Evolutionary conservation across 2,888 invertebrate genomes (phyloP).

Genomic region (Sipha maydis): DNA sequence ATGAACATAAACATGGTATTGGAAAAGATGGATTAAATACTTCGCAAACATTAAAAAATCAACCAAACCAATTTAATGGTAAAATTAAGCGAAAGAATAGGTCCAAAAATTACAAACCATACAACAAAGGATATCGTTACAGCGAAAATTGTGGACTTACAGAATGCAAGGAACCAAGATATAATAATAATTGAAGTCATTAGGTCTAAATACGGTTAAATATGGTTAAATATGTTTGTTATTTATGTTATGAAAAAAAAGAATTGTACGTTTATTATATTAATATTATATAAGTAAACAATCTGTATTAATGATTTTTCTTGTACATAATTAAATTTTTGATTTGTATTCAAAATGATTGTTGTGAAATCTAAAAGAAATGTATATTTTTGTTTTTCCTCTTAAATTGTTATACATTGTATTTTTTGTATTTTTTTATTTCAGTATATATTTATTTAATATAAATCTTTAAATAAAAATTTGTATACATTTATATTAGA

Average conservation of each 20-base stretch:
- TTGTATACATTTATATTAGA: too few relatives aligned
- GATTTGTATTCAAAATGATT: background rate
- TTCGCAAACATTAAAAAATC: slow-evolving; percentile 43
- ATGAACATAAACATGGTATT: slow-evolving; percentile 8
- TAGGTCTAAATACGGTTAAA: slow-evolving; percentile 48
- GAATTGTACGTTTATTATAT: background rate
- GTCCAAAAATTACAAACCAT: slow-evolving; percentile 31
- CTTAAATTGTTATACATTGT: too few relatives aligned
- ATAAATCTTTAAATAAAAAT: too few relatives aligned
- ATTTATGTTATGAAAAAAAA: background rate
- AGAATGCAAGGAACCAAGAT: slow-evolving; percentile 56
- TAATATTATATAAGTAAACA: background rate
- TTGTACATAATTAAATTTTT: background rate
- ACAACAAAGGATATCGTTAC: slow-evolving; percentile 40
- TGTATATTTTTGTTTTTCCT: background rate
- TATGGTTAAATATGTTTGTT: slow-evolving; percentile 1
- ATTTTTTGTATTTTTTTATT: too few relatives aligned
- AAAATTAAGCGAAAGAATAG: slow-evolving; percentile 51
- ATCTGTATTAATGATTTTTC: background rate
- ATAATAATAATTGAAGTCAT: slow-evolving; percentile 48
- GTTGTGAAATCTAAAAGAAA: background rate
- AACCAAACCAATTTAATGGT: slow-evolving; percentile 47
- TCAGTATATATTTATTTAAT: too few relatives aligned
- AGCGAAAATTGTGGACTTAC: background rate
- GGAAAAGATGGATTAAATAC: slow-evolving; percentile 31